Evolutionary conservation across 2,888 invertebrate genomes (phyloP).

Genomic region (Abrostola tripartita): DNA sequence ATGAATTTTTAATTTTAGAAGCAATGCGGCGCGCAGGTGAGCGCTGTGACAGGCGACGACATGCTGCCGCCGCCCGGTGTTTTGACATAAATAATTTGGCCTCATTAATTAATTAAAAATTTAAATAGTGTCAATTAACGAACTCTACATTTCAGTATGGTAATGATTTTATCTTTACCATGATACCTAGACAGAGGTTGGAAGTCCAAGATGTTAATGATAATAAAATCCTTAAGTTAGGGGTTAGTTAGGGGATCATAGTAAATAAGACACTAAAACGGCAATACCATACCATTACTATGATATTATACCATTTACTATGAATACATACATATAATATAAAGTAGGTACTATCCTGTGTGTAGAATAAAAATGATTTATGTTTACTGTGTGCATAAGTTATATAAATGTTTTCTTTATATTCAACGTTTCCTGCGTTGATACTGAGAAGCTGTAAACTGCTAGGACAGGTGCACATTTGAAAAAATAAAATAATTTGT

Average conservation of each 20-base stretch:
- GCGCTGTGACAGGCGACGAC: constrained; percentile 75
- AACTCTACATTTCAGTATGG: constrained; percentile 36
- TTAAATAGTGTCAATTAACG: constrained; percentile 53
- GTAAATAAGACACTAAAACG: too few species aligned
- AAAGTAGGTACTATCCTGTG: too few species aligned
- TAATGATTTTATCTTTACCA: constrained; percentile 25
- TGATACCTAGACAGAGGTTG: constrained; percentile 5
- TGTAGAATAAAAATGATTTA: too few species aligned
- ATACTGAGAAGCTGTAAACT: constrained; percentile 25
- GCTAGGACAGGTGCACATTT: constrained; percentile 49
- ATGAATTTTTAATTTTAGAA: constrained; percentile 87
- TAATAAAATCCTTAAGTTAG: not conserved
- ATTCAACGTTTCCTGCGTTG: constrained; percentile 2
- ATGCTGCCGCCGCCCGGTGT: constrained; percentile 56
- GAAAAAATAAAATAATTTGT: constrained; percentile 67
- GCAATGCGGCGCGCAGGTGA: constrained; percentile 82
- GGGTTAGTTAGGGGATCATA: not conserved
- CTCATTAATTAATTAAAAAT: constrained; percentile 72
- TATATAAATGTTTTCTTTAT: constrained; percentile 7
- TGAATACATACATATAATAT: too few species aligned
- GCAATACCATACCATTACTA: too few species aligned
- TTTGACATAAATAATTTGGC: constrained; percentile 69
- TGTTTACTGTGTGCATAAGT: not conserved
- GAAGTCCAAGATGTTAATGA: constrained; percentile 5
- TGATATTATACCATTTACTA: too few species aligned